Conservation (phyloP, 2,113 vertebrate genomes). For the Chaenocephalus aceratus region DNA sequence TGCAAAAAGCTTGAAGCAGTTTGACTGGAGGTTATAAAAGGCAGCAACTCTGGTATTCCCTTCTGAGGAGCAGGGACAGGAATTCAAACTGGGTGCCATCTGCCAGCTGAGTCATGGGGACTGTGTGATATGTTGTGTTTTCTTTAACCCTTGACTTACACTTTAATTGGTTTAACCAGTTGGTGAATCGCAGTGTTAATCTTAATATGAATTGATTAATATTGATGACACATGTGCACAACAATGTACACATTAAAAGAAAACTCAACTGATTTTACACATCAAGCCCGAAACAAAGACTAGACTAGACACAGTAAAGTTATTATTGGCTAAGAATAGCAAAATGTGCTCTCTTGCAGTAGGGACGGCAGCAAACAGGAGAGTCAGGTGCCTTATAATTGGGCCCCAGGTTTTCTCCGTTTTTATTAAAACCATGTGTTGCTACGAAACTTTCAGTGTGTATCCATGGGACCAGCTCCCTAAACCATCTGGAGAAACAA, state of each 20-base stretch:
- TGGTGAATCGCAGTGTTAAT: background rate
- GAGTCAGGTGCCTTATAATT: no score
- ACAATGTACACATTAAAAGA: background rate
- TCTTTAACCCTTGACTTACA: background rate
- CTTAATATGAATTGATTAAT: background rate
- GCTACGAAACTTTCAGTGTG: no score
- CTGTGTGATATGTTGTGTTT: background rate
- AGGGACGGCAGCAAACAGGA: no score
- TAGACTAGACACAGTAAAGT: no score
- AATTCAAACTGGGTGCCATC: constrained; percentile 49
- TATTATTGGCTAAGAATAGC: no score
- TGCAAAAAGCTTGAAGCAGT: constrained; percentile 16
- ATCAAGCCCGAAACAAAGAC: background rate
- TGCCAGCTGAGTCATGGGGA: constrained; percentile 35
- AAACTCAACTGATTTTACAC: background rate
- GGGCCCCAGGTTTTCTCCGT: no score
- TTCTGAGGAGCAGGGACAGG: constrained; percentile 26
- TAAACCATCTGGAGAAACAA: no score
- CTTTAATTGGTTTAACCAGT: background rate
- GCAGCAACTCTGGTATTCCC: constrained; percentile 2
- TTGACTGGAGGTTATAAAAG: constrained; percentile 23
- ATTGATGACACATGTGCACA: no score
- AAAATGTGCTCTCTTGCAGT: no score
- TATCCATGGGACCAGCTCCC: no score
- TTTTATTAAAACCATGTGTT: no score